Conservation (phyloP, 2,797 vertebrate species). For the Alosa sapidissima region DNA sequence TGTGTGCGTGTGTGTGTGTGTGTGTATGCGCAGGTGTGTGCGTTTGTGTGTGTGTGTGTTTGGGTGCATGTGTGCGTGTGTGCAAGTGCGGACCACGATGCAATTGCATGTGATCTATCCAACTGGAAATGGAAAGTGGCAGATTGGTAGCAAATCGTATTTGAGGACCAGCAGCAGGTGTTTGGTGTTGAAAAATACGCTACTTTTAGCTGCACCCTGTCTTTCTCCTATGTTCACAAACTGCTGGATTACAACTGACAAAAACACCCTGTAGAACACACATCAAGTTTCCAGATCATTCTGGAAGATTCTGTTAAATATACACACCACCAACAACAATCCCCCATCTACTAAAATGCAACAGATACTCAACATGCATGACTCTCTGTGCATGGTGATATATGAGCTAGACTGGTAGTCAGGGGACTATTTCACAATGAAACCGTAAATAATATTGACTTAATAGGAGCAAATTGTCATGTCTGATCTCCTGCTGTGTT, state of each 20-base stretch:
- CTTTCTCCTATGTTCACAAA: background rate
- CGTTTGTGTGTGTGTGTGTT: background rate
- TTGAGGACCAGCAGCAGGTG: background rate
- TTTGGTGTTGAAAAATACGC: background rate
- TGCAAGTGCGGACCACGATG: background rate
- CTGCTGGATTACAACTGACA: background rate
- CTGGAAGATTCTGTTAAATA: background rate
- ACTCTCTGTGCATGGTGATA: background rate
- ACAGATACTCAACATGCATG: background rate
- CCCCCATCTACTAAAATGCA: background rate
- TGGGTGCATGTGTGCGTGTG: background rate
- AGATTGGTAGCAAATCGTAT: background rate
- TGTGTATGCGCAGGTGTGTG: background rate
- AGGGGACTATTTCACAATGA: background rate
- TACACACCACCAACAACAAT: background rate
- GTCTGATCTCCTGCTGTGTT: background rate
- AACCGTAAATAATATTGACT: background rate
- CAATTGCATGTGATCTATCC: constrained; percentile 6
- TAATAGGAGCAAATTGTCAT: background rate
- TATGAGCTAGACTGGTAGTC: background rate
- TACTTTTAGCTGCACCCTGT: background rate
- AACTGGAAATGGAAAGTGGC: background rate
- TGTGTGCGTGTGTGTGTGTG: no score
- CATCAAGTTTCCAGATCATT: background rate
- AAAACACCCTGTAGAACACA: background rate